Evolutionary conservation across 2,888 invertebrate genomes (phyloP).

Genomic region (Lucinisca nassula): DNA sequence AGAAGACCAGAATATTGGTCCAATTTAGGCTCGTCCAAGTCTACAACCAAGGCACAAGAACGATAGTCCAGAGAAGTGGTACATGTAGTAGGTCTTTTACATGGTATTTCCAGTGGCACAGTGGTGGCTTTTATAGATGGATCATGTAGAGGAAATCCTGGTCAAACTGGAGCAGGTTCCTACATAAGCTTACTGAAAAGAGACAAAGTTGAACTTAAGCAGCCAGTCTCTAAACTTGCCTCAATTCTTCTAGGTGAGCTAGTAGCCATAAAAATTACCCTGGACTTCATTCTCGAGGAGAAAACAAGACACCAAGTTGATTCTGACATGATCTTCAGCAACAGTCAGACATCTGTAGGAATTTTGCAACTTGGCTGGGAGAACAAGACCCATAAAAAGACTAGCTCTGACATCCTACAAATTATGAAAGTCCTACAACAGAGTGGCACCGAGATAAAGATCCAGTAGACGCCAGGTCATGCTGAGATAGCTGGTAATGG

Average conservation of each 20-base stretch:
- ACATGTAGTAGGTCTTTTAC: background rate
- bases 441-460: too few species aligned
- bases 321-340: background rate
- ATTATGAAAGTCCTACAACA: background rate
- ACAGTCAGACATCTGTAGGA: background rate
- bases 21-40: background rate
- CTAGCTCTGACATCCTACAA: background rate
- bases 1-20: conserved; percentile 28
- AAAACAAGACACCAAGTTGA: background rate
- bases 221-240: conserved; percentile 22
- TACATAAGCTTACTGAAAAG: background rate
- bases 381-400: background rate
- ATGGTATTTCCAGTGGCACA: background rate
- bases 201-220: background rate
- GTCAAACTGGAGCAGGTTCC: conserved; percentile 22
- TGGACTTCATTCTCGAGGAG: background rate
- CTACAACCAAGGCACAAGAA: conserved; percentile 12
- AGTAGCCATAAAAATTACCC: background rate
- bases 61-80: background rate
- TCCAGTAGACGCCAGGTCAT: background rate
- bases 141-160: conserved; percentile 22
- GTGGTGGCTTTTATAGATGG: conserved; percentile 28
- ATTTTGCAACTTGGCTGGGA: background rate
- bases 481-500: background rate
- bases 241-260: background rate